phyloP scores from a whole-genome alignment of 2,797 vertebrate genomes.

The Centroberyx gerrardi region DNA sequence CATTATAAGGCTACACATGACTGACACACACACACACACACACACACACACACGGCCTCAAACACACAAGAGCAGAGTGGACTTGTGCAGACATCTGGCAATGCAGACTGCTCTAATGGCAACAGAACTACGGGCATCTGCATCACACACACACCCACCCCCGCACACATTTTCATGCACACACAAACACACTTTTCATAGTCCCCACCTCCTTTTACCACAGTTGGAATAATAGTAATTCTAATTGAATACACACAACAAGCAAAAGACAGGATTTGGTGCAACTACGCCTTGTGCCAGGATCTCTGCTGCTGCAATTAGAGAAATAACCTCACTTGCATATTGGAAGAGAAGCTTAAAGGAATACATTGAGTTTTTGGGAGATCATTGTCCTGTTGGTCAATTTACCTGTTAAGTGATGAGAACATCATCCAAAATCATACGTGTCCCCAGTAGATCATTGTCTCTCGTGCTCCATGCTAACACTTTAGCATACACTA shows the following conservation, averaged over 20 bases:
- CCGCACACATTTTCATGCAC: slow-evolving; percentile 13
- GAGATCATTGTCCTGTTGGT: no score
- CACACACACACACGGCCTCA: slow-evolving; percentile 18
- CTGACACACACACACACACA: slow-evolving; percentile 27
- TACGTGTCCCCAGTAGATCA: no score
- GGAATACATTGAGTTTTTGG: no score
- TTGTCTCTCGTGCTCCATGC: no score
- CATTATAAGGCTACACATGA: slow-evolving; percentile 38
- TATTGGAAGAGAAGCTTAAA: no score
- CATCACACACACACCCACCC: slow-evolving; percentile 50
- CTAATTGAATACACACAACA: slow-evolving; percentile 21
- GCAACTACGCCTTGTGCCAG: neutral
- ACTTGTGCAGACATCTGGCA: slow-evolving; percentile 66
- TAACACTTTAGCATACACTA: no score
- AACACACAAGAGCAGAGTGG: slow-evolving; percentile 33
- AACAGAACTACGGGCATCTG: slow-evolving; percentile 68
- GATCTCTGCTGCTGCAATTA: neutral
- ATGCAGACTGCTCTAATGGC: slow-evolving; percentile 63
- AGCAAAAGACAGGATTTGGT: slow-evolving; percentile 23
- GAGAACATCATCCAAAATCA: no score
- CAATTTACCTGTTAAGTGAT: no score
- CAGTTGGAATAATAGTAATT: slow-evolving; percentile 21
- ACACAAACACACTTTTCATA: neutral
- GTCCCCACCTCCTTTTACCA: neutral
- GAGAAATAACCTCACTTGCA: no score